Evolutionary conservation across 2,888 invertebrate genomes (phyloP), one percentile per base, ranked within the genome.

Genomic region (Amiota minor): DNA sequence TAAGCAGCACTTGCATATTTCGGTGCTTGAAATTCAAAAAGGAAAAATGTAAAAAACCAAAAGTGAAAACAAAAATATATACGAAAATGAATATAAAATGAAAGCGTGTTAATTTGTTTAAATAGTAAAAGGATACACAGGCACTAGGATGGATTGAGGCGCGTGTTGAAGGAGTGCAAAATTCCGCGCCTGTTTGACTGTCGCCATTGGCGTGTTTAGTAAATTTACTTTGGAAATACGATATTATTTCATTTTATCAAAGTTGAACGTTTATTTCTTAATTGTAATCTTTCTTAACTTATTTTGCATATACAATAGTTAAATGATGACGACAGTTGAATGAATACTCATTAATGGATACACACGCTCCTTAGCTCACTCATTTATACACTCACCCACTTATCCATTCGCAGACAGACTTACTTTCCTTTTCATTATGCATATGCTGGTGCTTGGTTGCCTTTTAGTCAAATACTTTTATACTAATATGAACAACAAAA

Each of bases 181-280:
- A 64, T 64, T 46, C 53, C 9, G 12, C 18, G 53, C 11, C 12
- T 49, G 67, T 71, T 53, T 67, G 72, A 67, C 55, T 46, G 77
- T 35, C 35, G 35, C 70, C 75, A 77, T 78, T 71, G 49, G 68
- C 68, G 49, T 53, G 75, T 56, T 79, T 75, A 77, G 86, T 78
- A 84, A 85, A 85, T 85, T 86, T 80, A 79, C 78, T 83, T 81
- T 82, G 86, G 35, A 80, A 86, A 85, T 75, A 14, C 72, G 77
- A 85, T 82, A 83, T 70, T 71, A 75, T 72, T 65, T 56, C 59
- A 49, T 74, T 65, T 59, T 59, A 16, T n/a, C 53, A 50, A 50
- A 35, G 35, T 35, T 35, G 35, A 35, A 50, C 53, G 53, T 59
- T 59, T 11, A 18, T 59, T 59, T 9, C 35, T 35, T 35, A 35